These are phyloP conservation scores for Dallia pectoralis DNA, from an alignment of 2,797 vertebrate species.

Conservation along the genomic window DNA sequence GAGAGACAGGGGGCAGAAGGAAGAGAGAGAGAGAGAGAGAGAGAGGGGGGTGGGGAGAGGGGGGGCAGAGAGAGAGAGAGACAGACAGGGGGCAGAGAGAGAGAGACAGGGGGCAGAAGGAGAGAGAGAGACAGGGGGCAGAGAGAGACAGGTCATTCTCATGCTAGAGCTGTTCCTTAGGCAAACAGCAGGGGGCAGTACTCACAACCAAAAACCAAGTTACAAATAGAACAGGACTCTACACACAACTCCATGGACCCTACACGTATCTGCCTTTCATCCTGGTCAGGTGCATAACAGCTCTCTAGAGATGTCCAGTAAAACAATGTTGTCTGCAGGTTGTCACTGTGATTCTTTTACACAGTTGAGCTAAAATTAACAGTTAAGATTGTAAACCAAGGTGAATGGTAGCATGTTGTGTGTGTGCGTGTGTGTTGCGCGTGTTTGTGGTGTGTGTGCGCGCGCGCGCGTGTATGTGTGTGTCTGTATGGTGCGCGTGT, in stretches of 20 bases:
- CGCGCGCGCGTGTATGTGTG: conserved; percentile 35
- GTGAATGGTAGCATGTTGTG: conserved; percentile 17
- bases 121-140: background rate
- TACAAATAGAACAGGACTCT: background rate
- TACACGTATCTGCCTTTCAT: background rate
- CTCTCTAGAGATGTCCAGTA: background rate
- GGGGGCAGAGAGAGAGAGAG: too few species aligned
- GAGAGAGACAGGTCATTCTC: background rate
- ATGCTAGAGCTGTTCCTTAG: background rate
- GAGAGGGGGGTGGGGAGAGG: too few species aligned
- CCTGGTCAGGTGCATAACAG: background rate
- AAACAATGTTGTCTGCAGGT: background rate
- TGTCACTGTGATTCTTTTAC: background rate
- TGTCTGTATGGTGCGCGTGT: conserved; percentile 27
- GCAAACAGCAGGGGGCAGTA: conserved; percentile 51
- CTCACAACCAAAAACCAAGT: conserved; percentile 16
- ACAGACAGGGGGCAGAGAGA: too few species aligned
- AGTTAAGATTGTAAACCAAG: background rate
- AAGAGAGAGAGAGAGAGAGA: too few species aligned
- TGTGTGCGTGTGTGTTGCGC: conserved; percentile 12
- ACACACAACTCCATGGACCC: background rate
- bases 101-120: too few species aligned
- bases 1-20: background rate
- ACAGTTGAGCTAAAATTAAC: background rate
- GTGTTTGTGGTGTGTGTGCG: too few species aligned